Evolutionary conservation across 1,140 invertebrate species (phyloP).

Genomic region (Streblospio benedicti): DNA sequence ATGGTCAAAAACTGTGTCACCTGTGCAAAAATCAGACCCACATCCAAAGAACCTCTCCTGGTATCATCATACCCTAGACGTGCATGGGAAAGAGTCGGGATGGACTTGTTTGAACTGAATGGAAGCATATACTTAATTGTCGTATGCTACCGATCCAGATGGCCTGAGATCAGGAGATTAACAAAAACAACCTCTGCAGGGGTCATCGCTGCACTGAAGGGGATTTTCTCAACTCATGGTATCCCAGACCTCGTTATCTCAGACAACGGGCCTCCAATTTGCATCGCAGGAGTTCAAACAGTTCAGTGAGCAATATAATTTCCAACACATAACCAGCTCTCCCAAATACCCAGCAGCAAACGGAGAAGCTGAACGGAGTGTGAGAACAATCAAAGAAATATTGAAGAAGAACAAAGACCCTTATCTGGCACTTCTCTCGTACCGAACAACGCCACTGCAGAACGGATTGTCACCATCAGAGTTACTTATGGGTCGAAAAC

Average conservation of each 20-base stretch:
- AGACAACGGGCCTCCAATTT: conserved; percentile 44
- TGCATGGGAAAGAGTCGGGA: background rate
- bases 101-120: conserved; percentile 1
- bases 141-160: background rate
- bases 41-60: too few relatives aligned
- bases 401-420: conserved; percentile 12
- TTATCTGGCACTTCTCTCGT: conserved; percentile 16
- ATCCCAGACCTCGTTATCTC: conserved; percentile 11
- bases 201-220: too few relatives aligned
- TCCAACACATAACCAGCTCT: conserved; percentile 33
- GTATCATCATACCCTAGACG: too few relatives aligned
- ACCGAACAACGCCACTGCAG: conserved; percentile 14
- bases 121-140: background rate
- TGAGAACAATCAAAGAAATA: conserved; percentile 12
- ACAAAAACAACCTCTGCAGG: too few relatives aligned
- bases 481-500: conserved; percentile 20
- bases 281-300: conserved; percentile 33
- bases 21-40: background rate
- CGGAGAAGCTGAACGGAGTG: conserved; percentile 13
- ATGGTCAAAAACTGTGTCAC: background rate
- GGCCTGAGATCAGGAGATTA: background rate
- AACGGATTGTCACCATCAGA: conserved; percentile 17
- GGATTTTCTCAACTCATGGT: conserved; percentile 13
- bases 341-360: conserved; percentile 21
- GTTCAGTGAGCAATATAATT: conserved; percentile 39